Conservation (phyloP, 2,113 vertebrate genomes). For the Odobenus rosmarus region DNA sequence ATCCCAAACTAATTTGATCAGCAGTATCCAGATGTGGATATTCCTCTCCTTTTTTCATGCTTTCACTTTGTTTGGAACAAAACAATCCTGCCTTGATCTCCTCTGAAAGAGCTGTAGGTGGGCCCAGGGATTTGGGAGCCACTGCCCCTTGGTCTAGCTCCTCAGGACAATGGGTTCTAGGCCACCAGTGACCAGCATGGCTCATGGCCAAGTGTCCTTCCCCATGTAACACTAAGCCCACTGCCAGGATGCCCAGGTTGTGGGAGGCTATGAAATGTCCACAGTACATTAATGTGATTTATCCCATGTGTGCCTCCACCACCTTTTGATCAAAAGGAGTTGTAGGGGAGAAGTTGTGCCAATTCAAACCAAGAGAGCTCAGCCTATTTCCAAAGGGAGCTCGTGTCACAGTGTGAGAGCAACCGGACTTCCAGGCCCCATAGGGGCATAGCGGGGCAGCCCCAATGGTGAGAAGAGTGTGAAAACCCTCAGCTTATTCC, state of each 20-base stretch:
- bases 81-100: neutral
- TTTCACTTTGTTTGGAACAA: neutral
- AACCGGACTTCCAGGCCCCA: neutral
- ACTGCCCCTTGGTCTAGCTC: neutral
- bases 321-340: neutral
- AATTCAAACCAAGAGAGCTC: neutral
- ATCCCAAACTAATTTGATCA: neutral
- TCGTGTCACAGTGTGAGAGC: neutral
- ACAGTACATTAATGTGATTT: too few species aligned
- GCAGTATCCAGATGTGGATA: neutral
- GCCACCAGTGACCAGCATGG: fast-evolving
- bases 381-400: neutral
- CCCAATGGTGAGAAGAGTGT: too few species aligned
- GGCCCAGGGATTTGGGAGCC: fast-evolving
- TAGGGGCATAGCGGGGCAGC: neutral
- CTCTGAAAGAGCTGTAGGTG: neutral
- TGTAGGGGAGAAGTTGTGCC: neutral
- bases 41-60: neutral
- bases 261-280: neutral
- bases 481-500: neutral
- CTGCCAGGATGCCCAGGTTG: too few species aligned
- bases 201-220: neutral
- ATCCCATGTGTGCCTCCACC: neutral
- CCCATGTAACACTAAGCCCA: neutral
- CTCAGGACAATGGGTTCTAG: neutral